A percentile compares a stretch with the other conserved stretches of the same genome.
Conservation (phyloP, 2,888 invertebrate species). For the Agriopis marginaria region DNA sequence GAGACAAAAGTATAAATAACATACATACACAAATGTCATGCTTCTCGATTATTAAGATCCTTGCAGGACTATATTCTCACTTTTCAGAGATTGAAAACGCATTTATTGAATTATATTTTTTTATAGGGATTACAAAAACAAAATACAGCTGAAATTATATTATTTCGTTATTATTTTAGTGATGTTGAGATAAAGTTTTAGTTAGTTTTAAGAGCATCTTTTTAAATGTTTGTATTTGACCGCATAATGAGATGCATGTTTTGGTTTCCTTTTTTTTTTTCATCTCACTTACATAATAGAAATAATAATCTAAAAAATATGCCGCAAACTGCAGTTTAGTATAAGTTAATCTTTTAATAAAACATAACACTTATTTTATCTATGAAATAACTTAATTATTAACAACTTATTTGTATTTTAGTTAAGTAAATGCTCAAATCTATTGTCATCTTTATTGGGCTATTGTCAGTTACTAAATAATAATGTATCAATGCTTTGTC, state of each 20-base stretch:
- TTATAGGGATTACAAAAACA: not conserved
- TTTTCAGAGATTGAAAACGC: conserved; percentile 13
- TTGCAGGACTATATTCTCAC: not conserved
- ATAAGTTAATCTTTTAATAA: not conserved
- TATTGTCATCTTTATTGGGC: not conserved
- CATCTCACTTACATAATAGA: not conserved
- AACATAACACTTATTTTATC: not conserved
- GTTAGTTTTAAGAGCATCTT: not conserved
- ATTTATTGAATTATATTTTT: not conserved
- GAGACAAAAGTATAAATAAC: no score
- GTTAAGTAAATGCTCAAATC: conserved; percentile 2
- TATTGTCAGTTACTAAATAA: not conserved
- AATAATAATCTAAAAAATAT: not conserved
- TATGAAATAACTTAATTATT: not conserved
- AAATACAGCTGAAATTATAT: conserved; percentile 13
- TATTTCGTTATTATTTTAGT: not conserved
- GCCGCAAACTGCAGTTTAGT: not conserved
- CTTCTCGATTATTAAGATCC: not conserved
- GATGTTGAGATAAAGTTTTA: not conserved
- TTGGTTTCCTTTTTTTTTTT: not conserved
- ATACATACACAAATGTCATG: not conserved
- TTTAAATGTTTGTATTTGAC: not conserved
- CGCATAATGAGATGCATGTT: not conserved
- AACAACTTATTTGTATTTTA: conserved; percentile 2
- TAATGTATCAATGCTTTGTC: not conserved